phyloP scores from a whole-genome alignment of 2,888 invertebrate genomes.

The Cheilosia vernalis region DNA sequence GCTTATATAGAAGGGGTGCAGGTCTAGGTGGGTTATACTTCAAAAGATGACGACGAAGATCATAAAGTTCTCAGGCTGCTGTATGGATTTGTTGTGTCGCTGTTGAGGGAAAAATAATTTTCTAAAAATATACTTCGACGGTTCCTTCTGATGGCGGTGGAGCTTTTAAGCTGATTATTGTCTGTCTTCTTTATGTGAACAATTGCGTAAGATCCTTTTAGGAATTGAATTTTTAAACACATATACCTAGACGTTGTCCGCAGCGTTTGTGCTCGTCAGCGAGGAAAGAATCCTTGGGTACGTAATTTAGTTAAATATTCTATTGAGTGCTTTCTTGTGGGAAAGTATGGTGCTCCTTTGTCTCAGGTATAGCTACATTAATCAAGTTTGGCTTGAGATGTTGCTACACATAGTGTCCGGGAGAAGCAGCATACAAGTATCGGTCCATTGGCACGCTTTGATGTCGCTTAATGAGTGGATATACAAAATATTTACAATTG shows the following conservation, averaged over 20 bases:
- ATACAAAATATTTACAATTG: too few species aligned
- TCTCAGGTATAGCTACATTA: neutral
- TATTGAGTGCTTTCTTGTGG: neutral
- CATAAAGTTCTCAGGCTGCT: slow-evolving; percentile 17
- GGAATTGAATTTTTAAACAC: slow-evolving; percentile 29
- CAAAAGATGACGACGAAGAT: neutral
- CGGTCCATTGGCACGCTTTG: too few species aligned
- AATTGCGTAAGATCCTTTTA: neutral
- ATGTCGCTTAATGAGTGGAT: too few species aligned
- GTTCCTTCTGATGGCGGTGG: neutral
- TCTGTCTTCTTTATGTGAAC: slow-evolving; percentile 1
- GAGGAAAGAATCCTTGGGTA: neutral
- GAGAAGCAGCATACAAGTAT: too few species aligned
- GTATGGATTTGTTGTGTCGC: neutral
- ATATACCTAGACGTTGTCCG: neutral
- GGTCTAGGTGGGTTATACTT: too few species aligned
- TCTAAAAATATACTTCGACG: slow-evolving; percentile 19
- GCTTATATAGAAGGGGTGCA: neutral
- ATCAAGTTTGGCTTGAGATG: too few species aligned
- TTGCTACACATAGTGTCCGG: too few species aligned
- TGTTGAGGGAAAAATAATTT: slow-evolving; percentile 4
- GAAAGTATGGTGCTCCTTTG: neutral
- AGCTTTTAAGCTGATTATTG: slow-evolving; percentile 47
- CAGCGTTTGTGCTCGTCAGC: neutral
- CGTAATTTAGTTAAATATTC: neutral